Base-by-base conservation (phyloP, 1,140 invertebrate genomes). In the Anagrus nilaparvatae region DNA sequence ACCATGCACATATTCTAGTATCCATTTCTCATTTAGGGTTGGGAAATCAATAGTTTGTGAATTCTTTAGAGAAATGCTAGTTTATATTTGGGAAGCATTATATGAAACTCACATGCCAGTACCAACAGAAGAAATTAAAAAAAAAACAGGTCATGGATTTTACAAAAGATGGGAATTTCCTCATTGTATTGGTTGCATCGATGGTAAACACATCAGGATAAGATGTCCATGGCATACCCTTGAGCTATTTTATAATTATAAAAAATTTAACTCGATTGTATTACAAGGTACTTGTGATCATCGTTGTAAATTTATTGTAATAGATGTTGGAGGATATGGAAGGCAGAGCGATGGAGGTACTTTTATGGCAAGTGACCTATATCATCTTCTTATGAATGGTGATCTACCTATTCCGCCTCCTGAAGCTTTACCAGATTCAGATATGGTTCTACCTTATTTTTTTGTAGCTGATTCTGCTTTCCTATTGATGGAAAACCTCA, bases 201-300 rank as follows among this genome's bases (percentile, higher is more conserved):
- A 74, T 53, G 70, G 71, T 2, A 74, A 73, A 46, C 70, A 76
- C 50, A 37, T 75, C 16, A 39, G 51, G 2, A 62, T 72, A 21
- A 41, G 58, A 50, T 43, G 35, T 2, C 69, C 71, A 30, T 5
- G 25, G 14, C 47, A 60, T 25, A 58, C 55, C 45, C 71, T 71
- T 35, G 49, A 53, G 5, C 48, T 58, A 9, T 76, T 56, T 61
- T 71, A 54, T 32, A 76, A 75, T 50, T 74, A 74, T 44, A 75
- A 75, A 44, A 49, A 55, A 17, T 61, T 49, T 35, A 69, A 65
- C 52, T 70, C 64, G 34, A 63, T 74, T 35, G 67, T 76, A 21
- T 50, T 76, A 14, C 45, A 74, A 40, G 71, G 61, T 5, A 31
- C 71, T 40, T 60, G 62, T 13, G 69, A 75, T 57, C 61, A 57